Conservation (phyloP, 2,113 vertebrate species). For the Lichenostomus cassidix region DNA sequence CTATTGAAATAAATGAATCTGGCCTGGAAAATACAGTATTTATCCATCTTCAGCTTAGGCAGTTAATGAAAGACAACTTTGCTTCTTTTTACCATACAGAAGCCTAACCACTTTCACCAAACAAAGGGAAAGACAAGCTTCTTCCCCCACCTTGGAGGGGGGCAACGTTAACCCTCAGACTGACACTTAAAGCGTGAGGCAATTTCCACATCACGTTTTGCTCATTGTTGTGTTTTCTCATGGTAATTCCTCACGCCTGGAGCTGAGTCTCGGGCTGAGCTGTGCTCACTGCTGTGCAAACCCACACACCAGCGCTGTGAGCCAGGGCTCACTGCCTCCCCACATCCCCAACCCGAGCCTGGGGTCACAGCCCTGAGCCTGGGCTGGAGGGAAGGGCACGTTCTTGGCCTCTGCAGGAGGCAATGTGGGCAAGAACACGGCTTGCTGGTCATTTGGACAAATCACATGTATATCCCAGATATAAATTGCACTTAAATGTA, state of each 20-base stretch:
- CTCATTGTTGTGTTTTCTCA: not conserved
- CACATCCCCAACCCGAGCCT: not conserved
- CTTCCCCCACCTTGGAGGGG: accelerated
- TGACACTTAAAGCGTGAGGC: not conserved
- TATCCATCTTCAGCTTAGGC: not conserved
- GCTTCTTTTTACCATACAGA: not conserved
- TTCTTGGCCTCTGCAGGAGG: not conserved
- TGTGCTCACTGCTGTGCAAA: not conserved
- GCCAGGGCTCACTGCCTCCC: accelerated
- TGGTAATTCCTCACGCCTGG: not conserved
- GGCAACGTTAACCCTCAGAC: not conserved
- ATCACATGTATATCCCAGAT: too few relatives aligned
- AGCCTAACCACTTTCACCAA: not conserved
- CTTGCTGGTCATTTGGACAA: not conserved
- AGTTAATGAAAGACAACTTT: not conserved
- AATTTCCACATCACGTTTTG: not conserved
- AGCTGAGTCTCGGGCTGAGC: not conserved
- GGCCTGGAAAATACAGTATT: not conserved
- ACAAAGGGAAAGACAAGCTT: not conserved
- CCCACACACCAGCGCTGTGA: not conserved
- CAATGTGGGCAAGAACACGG: not conserved
- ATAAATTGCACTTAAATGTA: not conserved
- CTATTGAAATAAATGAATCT: not conserved
- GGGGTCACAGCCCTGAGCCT: not conserved
- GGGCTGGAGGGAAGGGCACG: accelerated